Evolutionary conservation across 2,113 vertebrate species (phyloP), one percentile per base, ranked within the genome.

Genomic region (Corydoras sp.): DNA sequence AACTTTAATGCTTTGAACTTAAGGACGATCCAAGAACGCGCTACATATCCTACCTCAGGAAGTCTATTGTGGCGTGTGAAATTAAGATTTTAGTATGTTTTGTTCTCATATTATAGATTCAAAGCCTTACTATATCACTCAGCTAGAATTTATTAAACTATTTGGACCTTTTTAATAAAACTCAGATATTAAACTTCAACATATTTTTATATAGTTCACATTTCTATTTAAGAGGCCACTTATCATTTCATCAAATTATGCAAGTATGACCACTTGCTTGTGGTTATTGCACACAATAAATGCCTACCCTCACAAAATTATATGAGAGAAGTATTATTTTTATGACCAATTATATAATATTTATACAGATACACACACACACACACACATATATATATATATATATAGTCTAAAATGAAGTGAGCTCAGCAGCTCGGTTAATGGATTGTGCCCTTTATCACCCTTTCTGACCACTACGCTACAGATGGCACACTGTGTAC

Each of bases 271-370:
- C 71, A 73, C 53, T 60, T n/a, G 14, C 59, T 9, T 3, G 24
- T 77, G 67, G 67, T 77, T 73, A 55, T 58, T 70, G 76, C 76
- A 77, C 67, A 74, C 56, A 14, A 56, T 12, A 9, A 71, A 70
- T 67, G 48, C 30, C 51, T 77, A 70, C 18, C 72, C 60, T 54
- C 2, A 56, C 50, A 62, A 51, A 62, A 5, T 61, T 24, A 10
- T 60, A 53, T 53, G 54, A 15, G 64, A 35, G 29, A 60, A 31
- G 64, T 69, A 67, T 66, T 77, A 62, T 77, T 73, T 70, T 69
- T 69, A 65, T 62, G 58, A 70, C 67, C 71, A 77, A 69, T 54
- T 63, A 32, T 32, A 55, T 35, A 5, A 8, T 43, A 43, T 43
- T 43, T 43, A 43, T 43, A 43, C 35, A 43, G 7, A 5, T 43